Percentiles rank a stretch among this genome's conserved stretches.
These are phyloP conservation scores for Nymphalis polychloros DNA, from an alignment of 2,888 invertebrate species.

Conservation along the genomic window DNA sequence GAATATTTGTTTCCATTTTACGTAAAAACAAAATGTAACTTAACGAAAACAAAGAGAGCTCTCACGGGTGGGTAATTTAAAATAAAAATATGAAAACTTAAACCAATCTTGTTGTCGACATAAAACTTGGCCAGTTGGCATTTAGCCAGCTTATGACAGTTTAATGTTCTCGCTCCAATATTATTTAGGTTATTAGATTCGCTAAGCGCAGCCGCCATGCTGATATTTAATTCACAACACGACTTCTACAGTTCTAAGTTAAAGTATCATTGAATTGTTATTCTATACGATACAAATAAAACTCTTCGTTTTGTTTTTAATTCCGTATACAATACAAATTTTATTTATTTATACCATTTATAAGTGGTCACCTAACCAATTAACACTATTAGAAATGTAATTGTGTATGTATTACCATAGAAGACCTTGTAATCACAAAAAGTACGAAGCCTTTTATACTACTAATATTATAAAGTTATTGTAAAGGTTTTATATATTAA, in stretches of 20 bases:
- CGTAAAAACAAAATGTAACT: background rate
- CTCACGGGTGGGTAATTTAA: background rate
- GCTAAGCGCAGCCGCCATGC: slow-evolving; percentile 6
- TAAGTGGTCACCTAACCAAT: no score
- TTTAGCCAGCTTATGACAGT: slow-evolving; percentile 23
- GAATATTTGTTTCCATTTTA: background rate
- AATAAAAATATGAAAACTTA: slow-evolving; percentile 8
- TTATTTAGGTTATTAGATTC: slow-evolving; percentile 30
- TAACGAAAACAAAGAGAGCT: background rate
- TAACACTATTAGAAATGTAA: no score
- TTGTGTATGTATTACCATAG: no score
- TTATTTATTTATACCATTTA: no score
- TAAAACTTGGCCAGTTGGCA: slow-evolving; percentile 23
- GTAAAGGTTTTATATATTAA: no score
- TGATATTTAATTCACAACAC: slow-evolving; percentile 4
- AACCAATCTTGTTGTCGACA: slow-evolving; percentile 23
- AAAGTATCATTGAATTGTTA: background rate
- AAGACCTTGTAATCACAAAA: no score
- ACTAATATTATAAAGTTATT: no score
- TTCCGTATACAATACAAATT: no score
- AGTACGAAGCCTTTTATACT: no score
- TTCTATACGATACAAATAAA: background rate
- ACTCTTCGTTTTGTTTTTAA: no score
- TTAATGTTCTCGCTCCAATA: slow-evolving; percentile 19
- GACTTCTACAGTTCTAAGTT: background rate